Percentiles rank a stretch among this genome's conserved stretches.
phyloP scores from a whole-genome alignment of 1,140 invertebrate genomes.

The Sitobion miscanthi region DNA sequence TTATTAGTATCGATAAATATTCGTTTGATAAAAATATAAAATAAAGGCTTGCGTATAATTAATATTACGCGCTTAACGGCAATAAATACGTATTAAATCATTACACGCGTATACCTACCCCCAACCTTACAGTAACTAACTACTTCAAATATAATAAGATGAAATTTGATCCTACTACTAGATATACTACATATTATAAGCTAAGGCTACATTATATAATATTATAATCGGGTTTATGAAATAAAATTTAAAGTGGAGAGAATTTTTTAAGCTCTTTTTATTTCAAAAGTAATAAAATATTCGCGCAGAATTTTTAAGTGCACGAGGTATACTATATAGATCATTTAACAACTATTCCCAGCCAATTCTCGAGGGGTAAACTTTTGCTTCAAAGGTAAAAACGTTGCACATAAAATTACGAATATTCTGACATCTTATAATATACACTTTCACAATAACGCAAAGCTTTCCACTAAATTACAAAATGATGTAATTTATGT shows the following conservation, averaged over 20 bases:
- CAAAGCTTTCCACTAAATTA: conserved; percentile 9
- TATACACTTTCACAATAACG: background rate
- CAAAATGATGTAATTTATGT: background rate
- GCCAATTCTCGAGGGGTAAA: background rate
- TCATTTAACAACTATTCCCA: background rate
- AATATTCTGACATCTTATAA: conserved; percentile 1
- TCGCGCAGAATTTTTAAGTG: background rate
- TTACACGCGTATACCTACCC: background rate
- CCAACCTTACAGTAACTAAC: background rate
- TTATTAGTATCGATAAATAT: background rate
- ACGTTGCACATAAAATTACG: background rate
- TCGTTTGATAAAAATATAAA: background rate
- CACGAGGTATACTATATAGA: background rate
- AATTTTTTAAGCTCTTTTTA: background rate
- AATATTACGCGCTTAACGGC: background rate
- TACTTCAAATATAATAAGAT: background rate
- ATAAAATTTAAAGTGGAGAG: background rate
- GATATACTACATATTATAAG: background rate
- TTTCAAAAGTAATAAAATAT: conserved; percentile 22
- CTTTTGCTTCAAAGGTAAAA: conserved; percentile 1
- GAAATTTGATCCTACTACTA: background rate
- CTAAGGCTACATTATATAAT: background rate
- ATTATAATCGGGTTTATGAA: background rate
- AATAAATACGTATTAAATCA: background rate
- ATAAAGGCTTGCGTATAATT: background rate